Base-by-base conservation (phyloP, 2,797 vertebrate species). In the Microchirus variegatus region DNA sequence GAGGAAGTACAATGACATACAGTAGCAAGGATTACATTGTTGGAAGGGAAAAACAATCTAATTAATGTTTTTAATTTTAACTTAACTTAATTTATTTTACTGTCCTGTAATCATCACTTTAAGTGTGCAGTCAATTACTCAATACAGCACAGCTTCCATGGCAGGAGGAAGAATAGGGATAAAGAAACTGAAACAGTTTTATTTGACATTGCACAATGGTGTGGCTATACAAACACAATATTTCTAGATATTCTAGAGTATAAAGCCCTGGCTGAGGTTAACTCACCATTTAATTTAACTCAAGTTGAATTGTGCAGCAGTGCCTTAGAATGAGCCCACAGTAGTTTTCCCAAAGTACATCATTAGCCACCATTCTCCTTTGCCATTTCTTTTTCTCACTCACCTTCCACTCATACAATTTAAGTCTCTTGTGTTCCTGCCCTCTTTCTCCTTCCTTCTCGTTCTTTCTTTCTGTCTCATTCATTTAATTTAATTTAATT, bases 401-500 rank as follows among this genome's bases (percentile, higher is more conserved):
- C 85, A 73, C 62, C 70, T 82, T 85, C 77, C 75, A 60, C 77
- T 89, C 71, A 75, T 87, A 80, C 85, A 81, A 78, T 85, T 89
- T 87, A 83, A 90, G 75, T 81, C 78, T 75, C 76, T 87, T 74
- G 74, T 82, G 83, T 78, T 63, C 67, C 76, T 77, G 63, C 83
- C 71, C 82, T 75, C 68, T 51, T 52, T 61, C 72, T 59, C 73
- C 82, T 62, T 35, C 19, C 62, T 67, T 73, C 63, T 71, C 80
- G 63, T 86, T 84, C 87, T 62, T 12, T n/a, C 62, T 68, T 69
- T 53, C 63, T 73, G 78, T 66, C 87, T 86, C 87, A 86, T 90
- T 91, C 90, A 91, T 90, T 91, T 88, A 90, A 87, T 90, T 91
- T 88, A 89, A 87, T 93, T 91, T 90, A 90, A 94, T 93, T 92